Conservation (phyloP, 2,113 vertebrate species). For the Amazona vittata region DNA sequence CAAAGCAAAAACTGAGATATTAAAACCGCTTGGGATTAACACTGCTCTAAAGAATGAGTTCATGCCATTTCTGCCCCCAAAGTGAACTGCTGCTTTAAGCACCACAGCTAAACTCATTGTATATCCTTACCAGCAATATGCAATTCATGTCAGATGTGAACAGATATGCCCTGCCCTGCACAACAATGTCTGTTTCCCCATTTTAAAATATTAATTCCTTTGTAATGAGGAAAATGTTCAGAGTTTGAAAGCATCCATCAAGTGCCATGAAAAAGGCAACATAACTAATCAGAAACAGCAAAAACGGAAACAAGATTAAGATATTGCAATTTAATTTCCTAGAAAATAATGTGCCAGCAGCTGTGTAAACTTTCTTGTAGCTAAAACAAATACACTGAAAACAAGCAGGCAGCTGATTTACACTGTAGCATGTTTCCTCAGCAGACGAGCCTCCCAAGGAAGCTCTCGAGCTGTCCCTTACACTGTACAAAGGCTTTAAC, state of each 20-base stretch:
- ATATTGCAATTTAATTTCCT: conserved; percentile 16
- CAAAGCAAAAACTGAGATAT: neutral
- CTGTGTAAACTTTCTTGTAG: conserved; percentile 39
- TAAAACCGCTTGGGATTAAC: neutral
- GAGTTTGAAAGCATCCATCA: neutral
- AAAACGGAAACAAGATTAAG: conserved; percentile 39
- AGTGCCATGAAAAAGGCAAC: neutral
- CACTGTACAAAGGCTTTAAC: neutral
- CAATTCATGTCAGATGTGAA: neutral
- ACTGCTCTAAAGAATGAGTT: neutral
- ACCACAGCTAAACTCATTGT: neutral
- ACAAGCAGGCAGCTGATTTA: conserved; percentile 23
- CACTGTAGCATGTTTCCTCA: neutral
- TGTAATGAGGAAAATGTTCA: neutral
- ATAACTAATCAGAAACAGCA: neutral
- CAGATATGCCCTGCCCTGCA: neutral
- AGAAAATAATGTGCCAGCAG: conserved; percentile 46
- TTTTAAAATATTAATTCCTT: neutral
- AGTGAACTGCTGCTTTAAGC: neutral
- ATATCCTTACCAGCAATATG: neutral
- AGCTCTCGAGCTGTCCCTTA: neutral
- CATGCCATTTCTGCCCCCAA: neutral
- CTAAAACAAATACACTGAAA: conserved; percentile 37
- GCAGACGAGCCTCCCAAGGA: neutral
- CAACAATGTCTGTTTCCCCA: neutral